Evolutionary conservation across 1,140 invertebrate species (phyloP).

Genomic region (Ericerus pela): DNA sequence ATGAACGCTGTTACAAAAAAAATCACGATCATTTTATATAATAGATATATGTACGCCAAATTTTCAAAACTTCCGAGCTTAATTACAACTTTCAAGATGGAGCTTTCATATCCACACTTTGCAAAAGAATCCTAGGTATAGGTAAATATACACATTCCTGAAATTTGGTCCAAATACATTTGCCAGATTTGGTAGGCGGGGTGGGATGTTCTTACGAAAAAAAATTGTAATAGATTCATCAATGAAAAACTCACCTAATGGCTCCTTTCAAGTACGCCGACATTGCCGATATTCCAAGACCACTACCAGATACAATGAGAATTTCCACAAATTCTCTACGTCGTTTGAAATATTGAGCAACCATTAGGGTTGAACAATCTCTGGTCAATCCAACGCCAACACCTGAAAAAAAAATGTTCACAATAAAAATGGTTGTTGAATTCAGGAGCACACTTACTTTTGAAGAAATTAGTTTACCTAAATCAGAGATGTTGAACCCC

Average conservation of each 20-base stretch:
- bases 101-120: too few relatives aligned
- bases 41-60: too few relatives aligned
- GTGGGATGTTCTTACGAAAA: too few relatives aligned
- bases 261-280: slow-evolving; percentile 61
- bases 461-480: neutral
- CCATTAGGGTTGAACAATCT: slow-evolving; percentile 75
- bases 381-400: slow-evolving; percentile 68
- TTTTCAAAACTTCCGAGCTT: too few relatives aligned
- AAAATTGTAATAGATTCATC: too few relatives aligned
- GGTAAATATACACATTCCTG: too few relatives aligned
- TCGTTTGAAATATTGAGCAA: slow-evolving; percentile 79
- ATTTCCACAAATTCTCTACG: slow-evolving; percentile 73
- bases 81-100: too few relatives aligned
- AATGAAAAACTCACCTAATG: slow-evolving; percentile 51
- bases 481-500: neutral
- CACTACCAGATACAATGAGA: slow-evolving; percentile 68
- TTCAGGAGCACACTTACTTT: neutral
- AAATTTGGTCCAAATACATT: too few relatives aligned
- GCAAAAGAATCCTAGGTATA: too few relatives aligned
- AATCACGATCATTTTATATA: too few relatives aligned
- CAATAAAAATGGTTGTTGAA: neutral
- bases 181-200: too few relatives aligned
- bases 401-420: slow-evolving; percentile 37
- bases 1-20: too few relatives aligned
- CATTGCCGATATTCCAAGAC: slow-evolving; percentile 68